Base-by-base conservation (phyloP, 2,888 invertebrate species). In the Pinctada fucata region DNA sequence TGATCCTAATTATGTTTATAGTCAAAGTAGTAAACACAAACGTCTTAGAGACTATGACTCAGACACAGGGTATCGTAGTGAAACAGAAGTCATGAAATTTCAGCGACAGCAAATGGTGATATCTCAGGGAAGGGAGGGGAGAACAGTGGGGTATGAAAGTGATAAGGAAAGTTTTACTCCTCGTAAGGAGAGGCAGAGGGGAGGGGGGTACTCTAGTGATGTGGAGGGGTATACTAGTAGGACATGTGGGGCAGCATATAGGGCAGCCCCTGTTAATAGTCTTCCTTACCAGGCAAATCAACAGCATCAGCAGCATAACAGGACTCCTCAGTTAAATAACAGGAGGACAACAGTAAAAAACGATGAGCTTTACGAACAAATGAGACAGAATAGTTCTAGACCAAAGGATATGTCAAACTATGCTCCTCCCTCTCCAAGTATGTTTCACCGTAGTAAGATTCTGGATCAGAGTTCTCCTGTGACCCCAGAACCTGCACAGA, bases 21-120 rank as follows among this genome's bases (percentile, higher is more conserved):
- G 83, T 76, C 80, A 83, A 68, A 79, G 81, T 50, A 69, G 82
- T 3, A 76, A 69, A 70, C 85, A 85, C 66, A 81, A 85, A 4
- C 82, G 86, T 51, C 81, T 84, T 78, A 77, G 88, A 68, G 91
- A 90, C 10, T 91, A 91, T 76, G 91, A 91, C 71, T 91, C 91
- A 0, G 91, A 91, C 81, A 90, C 90, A 3, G 91, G 91, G 75
- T 91, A 91, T 82, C 84, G 89, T 51, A 91, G 91, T 82, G 91
- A 91, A 72, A 86, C 86, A 49, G 89, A 88, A 66, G 65, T 85
- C 6, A 72, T 86, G 3, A 79, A 82, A 76, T 86, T 84, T 31
- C 81, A 84, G 74, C 75, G 72, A 71, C 84, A 84, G 67, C 84
- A 84, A 73, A 81, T 83, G 72, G 79, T 82, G 68, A 78, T 82